phyloP scores from a whole-genome alignment of 1,140 invertebrate genomes.

The Leucophenga varia region DNA sequence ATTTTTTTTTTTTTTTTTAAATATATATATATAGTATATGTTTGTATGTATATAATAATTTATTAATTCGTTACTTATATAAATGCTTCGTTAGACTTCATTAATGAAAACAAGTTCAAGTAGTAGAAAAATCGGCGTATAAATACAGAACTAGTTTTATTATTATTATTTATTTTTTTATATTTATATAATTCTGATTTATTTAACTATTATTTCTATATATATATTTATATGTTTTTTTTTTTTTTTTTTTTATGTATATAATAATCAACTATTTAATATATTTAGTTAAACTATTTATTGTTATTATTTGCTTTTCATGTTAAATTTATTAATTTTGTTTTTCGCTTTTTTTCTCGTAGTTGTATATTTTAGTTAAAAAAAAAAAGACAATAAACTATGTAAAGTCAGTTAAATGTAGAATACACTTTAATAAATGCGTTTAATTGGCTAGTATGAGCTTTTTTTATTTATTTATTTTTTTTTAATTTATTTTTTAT shows the following conservation, averaged over 20 bases:
- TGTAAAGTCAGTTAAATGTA: not conserved
- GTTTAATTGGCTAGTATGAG: slow-evolving; percentile 49
- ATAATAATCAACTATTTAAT: too few relatives aligned
- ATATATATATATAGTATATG: slow-evolving; percentile 17
- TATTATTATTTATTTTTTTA: too few relatives aligned
- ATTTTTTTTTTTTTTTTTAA: slow-evolving; percentile 1
- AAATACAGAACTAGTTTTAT: too few relatives aligned
- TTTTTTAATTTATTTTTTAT: too few relatives aligned
- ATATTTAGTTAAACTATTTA: slow-evolving; percentile 1
- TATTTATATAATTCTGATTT: too few relatives aligned
- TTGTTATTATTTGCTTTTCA: slow-evolving; percentile 5
- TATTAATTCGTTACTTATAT: slow-evolving; percentile 30
- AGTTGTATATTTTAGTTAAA: slow-evolving; percentile 18
- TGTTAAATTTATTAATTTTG: too few relatives aligned
- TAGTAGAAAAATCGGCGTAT: slow-evolving; percentile 13
- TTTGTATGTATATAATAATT: slow-evolving; percentile 24
- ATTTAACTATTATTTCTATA: too few relatives aligned
- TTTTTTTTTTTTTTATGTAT: not conserved
- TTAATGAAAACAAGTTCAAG: slow-evolving; percentile 19
- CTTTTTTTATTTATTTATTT: too few relatives aligned
- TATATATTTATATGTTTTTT: too few relatives aligned
- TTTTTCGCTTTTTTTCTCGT: too few relatives aligned
- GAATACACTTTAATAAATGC: slow-evolving; percentile 25
- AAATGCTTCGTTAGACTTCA: too few relatives aligned
- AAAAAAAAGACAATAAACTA: slow-evolving; percentile 15